These are phyloP conservation scores for human (Homo sapiens) DNA, from an alignment of 2,113 vertebrate genomes.

Conservation along the genomic window GRCh38 chr3:135380001-135380500, in stretches of 20 bases:
- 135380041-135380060: not conserved
- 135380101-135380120: not conserved
- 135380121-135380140: not conserved
- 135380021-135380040: not conserved
- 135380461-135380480: not conserved
- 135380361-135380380: not conserved
- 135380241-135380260: not conserved
- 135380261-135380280: not conserved
- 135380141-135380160: not conserved
- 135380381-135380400: not conserved
- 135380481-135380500: not conserved
- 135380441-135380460: not conserved
- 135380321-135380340: no score
- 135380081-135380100: not conserved
- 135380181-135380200: not conserved
- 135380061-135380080: not conserved
- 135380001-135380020: not conserved
- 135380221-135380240: not conserved
- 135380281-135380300: not conserved
- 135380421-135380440: fast-evolving
- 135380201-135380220: not conserved
- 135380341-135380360: not conserved
- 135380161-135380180: not conserved
- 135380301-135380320: not conserved
- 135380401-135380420: not conserved